These are phyloP conservation scores for Cryptosula pallasiana DNA, from an alignment of 2,888 invertebrate genomes.

Conservation along the genomic window DNA sequence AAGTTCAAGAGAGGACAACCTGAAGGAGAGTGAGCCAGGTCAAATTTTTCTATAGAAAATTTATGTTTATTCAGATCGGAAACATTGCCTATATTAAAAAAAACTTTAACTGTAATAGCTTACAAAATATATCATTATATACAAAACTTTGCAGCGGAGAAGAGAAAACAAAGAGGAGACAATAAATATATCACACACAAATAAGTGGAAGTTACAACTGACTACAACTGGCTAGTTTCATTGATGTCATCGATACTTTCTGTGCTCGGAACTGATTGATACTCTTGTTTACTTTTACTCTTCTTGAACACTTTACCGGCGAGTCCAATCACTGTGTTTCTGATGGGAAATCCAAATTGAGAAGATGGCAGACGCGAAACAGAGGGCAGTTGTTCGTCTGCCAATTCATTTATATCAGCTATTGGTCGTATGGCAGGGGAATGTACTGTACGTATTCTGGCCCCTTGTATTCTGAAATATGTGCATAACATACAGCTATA, in stretches of 20 bases:
- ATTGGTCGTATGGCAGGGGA: not conserved
- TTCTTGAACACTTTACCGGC: conserved; percentile 18
- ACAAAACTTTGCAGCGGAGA: not conserved
- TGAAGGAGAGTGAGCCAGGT: no score
- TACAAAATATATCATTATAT: not conserved
- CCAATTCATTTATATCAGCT: conserved; percentile 5
- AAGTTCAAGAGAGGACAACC: no score
- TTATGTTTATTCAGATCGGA: no score
- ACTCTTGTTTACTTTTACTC: conserved; percentile 19
- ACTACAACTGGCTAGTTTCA: conserved; percentile 11
- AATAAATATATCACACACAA: not conserved
- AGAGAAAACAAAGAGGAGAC: not conserved
- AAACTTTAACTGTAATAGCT: no score
- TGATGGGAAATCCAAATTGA: not conserved
- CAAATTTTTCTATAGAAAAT: no score
- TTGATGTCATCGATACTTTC: conserved; percentile 9
- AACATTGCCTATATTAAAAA: no score
- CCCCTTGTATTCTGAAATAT: not conserved
- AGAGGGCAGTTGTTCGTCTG: conserved; percentile 3
- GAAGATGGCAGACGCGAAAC: not conserved
- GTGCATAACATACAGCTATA: not conserved
- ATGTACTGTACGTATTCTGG: conserved; percentile 4
- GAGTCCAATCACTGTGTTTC: conserved; percentile 2
- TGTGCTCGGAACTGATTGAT: conserved; percentile 21
- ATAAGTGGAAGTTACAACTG: not conserved